These are phyloP conservation scores for Oikopleura dioica DNA, from an alignment of 23 tunicate species.

Conservation along the genomic window DNA sequence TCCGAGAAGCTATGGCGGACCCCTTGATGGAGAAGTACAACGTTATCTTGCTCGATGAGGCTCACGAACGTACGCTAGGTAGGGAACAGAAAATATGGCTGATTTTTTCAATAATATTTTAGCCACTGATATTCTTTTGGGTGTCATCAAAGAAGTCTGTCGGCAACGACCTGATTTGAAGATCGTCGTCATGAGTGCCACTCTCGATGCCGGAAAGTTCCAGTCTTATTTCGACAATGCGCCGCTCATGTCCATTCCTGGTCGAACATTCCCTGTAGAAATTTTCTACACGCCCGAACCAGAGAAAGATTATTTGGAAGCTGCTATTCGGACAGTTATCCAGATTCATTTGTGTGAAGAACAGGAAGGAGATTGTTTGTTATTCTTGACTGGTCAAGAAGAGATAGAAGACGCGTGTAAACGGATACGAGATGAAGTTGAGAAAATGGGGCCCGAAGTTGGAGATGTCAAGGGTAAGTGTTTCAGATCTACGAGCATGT, in stretches of 20 bases:
- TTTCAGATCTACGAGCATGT: too few relatives aligned
- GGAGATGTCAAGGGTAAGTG: conserved; percentile 63
- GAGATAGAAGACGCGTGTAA: conserved; percentile 94
- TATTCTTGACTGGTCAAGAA: conserved; percentile 87
- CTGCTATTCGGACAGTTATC: conserved; percentile 75
- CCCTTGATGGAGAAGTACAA: conserved; percentile 87
- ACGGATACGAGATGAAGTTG: conserved; percentile 44
- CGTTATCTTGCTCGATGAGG: conserved; percentile 77
- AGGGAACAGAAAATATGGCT: too few relatives aligned
- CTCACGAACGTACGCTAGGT: conserved; percentile 92
- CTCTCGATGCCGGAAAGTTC: conserved; percentile 88
- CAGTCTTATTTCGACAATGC: conserved; percentile 79
- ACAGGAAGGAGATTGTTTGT: conserved; percentile 53
- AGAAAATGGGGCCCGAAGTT: conserved; percentile 61
- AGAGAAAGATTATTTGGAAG: conserved; percentile 77
- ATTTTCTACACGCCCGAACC: conserved; percentile 91
- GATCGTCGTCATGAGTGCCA: conserved; percentile 93
- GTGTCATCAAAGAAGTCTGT: conserved; percentile 73
- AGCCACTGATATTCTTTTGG: conserved; percentile 76
- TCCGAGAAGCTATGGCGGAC: conserved; percentile 97
- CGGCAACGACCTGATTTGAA: conserved; percentile 83
- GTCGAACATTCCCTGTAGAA: conserved; percentile 84
- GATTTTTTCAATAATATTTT: too few relatives aligned
- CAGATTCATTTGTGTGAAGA: conserved; percentile 94
- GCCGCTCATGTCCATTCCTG: conserved; percentile 75